phyloP scores from a whole-genome alignment of 2,797 vertebrate genomes.

The Gymnocypris eckloni region DNA sequence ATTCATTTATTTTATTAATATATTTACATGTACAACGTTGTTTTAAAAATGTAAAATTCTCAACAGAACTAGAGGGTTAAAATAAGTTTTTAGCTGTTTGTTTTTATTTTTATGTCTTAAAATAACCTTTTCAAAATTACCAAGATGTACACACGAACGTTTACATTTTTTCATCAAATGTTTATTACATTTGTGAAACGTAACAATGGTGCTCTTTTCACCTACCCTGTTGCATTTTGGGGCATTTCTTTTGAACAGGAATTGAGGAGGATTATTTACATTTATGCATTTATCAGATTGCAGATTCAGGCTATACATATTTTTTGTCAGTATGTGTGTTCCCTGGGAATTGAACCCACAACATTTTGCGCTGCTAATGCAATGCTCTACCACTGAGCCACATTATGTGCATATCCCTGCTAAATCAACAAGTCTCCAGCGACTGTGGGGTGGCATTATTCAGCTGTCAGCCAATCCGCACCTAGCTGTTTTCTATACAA shows the following conservation, averaged over 20 bases:
- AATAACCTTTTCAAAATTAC: background rate
- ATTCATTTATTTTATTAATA: background rate
- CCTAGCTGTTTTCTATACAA: slow-evolving; percentile 64
- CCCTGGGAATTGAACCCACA: too few species aligned
- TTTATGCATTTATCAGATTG: too few species aligned
- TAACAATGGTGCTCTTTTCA: slow-evolving; percentile 31
- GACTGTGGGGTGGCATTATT: slow-evolving; percentile 73
- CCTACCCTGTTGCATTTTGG: slow-evolving; percentile 49
- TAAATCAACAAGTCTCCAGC: slow-evolving; percentile 77
- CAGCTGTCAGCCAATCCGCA: slow-evolving; percentile 68
- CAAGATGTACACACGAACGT: background rate
- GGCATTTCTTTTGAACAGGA: slow-evolving; percentile 73
- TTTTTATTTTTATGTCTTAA: background rate
- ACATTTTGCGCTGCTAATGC: too few species aligned
- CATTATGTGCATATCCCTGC: slow-evolving; percentile 68
- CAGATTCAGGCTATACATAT: too few species aligned
- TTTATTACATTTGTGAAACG: background rate
- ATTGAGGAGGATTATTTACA: slow-evolving; percentile 69
- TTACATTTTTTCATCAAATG: background rate
- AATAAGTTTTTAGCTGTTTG: background rate
- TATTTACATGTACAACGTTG: background rate
- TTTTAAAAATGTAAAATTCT: background rate
- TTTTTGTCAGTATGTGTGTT: too few species aligned
- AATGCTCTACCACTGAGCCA: too few species aligned
- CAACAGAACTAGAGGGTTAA: background rate